Evolutionary conservation across 2,113 vertebrate genomes (phyloP).

Genomic region (Thunnus thynnus): DNA sequence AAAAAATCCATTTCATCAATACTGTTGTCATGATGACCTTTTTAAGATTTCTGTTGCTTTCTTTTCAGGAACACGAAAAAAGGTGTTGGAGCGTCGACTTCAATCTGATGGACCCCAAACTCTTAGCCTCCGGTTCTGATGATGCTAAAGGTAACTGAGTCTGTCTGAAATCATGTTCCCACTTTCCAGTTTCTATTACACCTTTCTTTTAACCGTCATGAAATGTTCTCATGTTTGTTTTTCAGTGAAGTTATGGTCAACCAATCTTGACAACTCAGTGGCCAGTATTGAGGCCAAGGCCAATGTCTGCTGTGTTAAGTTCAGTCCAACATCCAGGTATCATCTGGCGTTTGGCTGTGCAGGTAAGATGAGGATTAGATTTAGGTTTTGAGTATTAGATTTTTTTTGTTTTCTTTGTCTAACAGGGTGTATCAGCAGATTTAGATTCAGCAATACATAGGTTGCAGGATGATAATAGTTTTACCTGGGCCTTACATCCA

Average conservation of each 20-base stretch:
- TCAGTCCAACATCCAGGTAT: conserved; percentile 97
- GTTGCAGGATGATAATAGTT: neutral
- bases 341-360: conserved; percentile 99
- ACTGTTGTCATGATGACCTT: neutral
- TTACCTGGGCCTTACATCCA: neutral
- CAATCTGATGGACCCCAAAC: conserved; percentile 99
- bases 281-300: conserved; percentile 99
- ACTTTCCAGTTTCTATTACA: neutral
- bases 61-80: conserved; percentile 95
- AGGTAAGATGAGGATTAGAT: conserved; percentile 84
- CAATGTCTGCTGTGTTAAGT: conserved; percentile 99
- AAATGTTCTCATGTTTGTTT: conserved; percentile 21
- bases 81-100: conserved; percentile 99
- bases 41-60: neutral
- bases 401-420: neutral
- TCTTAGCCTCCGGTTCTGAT: conserved; percentile 98
- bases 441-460: neutral
- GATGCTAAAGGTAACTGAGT: conserved; percentile 94
- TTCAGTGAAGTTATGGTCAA: conserved; percentile 98
- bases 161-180: neutral
- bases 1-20: neutral
- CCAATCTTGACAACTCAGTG: conserved; percentile 98
- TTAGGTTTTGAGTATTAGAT: neutral
- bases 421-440: neutral
- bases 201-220: neutral